phyloP scores from a whole-genome alignment of 2,888 invertebrate species.

The Pseudococcus jackbeardsleyi region DNA sequence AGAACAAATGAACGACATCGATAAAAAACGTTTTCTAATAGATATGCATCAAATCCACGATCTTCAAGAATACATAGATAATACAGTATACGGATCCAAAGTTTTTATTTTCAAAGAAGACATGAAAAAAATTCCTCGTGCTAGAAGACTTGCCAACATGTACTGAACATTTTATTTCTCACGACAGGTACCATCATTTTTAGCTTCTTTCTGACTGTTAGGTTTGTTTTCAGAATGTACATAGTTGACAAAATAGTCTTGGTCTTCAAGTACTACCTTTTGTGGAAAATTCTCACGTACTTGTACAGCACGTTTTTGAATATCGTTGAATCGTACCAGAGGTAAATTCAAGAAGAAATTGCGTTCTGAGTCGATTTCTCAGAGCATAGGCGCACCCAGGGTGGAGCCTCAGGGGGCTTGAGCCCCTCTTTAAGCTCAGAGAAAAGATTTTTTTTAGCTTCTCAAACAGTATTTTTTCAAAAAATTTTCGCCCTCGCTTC shows the following conservation, averaged over 20 bases:
- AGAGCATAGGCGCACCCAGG: too few species aligned
- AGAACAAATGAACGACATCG: constrained; percentile 73
- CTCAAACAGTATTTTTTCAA: too few species aligned
- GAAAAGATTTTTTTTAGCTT: too few species aligned
- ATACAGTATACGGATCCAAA: neutral
- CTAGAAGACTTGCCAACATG: neutral
- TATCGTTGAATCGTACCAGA: too few species aligned
- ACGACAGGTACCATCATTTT: neutral
- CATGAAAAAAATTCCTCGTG: neutral
- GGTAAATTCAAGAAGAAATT: too few species aligned
- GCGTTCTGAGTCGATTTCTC: too few species aligned
- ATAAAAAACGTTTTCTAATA: constrained; percentile 75
- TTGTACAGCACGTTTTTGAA: neutral
- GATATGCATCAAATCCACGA: constrained; percentile 71
- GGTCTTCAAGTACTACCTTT: neutral
- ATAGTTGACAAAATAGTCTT: neutral
- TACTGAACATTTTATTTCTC: neutral
- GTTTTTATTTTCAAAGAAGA: neutral
- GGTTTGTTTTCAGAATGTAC: neutral
- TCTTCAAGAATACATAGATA: neutral
- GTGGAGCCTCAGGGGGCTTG: too few species aligned
- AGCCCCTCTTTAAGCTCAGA: too few species aligned
- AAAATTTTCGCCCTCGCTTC: too few species aligned
- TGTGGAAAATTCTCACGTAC: neutral
- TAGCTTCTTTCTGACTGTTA: neutral